These are phyloP conservation scores for Paradoxurus hermaphroditus DNA, from an alignment of 2,113 vertebrate species.

Conservation along the genomic window DNA sequence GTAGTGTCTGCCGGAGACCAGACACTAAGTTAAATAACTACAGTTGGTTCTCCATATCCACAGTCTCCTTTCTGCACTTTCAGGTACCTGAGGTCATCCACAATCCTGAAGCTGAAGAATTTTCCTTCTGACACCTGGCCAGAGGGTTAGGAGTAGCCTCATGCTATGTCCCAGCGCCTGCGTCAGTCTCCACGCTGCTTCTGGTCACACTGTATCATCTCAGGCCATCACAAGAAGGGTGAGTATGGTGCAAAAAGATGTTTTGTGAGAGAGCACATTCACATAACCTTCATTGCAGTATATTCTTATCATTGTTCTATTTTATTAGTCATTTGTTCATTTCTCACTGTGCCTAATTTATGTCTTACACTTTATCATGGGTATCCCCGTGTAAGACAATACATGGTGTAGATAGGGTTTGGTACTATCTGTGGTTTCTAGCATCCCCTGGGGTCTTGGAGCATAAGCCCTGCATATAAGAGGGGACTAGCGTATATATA, in stretches of 20 bases:
- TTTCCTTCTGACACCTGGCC: too few species aligned
- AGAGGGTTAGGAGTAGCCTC: background rate
- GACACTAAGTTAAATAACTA: background rate
- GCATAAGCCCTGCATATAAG: background rate
- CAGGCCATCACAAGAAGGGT: background rate
- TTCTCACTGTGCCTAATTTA: background rate
- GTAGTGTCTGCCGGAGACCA: background rate
- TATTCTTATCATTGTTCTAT: background rate
- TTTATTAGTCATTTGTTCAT: background rate
- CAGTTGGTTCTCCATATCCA: background rate
- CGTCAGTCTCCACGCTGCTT: background rate
- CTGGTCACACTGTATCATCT: background rate
- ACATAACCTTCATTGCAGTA: background rate
- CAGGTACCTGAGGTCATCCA: background rate
- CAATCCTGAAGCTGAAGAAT: background rate
- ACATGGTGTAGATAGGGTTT: background rate
- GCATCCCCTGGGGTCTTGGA: background rate
- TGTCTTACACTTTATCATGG: background rate
- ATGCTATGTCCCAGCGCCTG: background rate
- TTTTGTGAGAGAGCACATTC: background rate
- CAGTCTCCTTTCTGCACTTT: fast-evolving
- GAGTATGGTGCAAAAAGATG: background rate
- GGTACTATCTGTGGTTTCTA: background rate
- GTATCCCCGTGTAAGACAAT: background rate
- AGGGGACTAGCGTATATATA: background rate